Evolutionary conservation across 2,888 invertebrate species (phyloP).

Genomic region (Tortricodes alternella): DNA sequence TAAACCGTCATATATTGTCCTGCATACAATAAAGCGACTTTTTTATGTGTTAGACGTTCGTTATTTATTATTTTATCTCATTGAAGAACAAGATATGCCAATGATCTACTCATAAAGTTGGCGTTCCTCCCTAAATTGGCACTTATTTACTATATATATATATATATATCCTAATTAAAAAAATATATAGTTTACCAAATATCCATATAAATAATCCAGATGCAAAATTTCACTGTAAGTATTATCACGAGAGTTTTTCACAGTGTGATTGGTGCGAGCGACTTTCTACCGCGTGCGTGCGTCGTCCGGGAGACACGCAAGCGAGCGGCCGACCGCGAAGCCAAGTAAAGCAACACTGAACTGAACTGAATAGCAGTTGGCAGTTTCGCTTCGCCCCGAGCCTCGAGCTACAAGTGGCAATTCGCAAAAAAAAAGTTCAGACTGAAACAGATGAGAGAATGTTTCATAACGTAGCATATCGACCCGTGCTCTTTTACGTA

Average conservation of each 20-base stretch:
- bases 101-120: no score
- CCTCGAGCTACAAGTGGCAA: conserved; percentile 3
- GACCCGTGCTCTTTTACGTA: background rate
- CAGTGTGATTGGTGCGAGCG: conserved; percentile 38
- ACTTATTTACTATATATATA: no score
- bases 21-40: no score
- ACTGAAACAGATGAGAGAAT: conserved; percentile 7
- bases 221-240: conserved; percentile 1
- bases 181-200: background rate
- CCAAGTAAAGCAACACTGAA: conserved; percentile 52
- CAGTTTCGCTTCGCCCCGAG: background rate
- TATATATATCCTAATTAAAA: no score
- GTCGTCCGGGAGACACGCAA: conserved; percentile 30
- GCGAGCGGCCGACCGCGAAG: conserved; percentile 48
- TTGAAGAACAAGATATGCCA: no score
- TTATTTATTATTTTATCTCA: no score
- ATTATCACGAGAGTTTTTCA: conserved; percentile 14
- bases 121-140: no score
- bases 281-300: conserved; percentile 51
- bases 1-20: no score
- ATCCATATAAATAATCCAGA: conserved; percentile 1
- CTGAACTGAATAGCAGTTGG: background rate
- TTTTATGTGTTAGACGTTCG: no score
- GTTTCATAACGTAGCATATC: conserved; percentile 7
- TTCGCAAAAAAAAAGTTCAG: background rate